Evolutionary conservation across 1,140 invertebrate species (phyloP).

Genomic region (Drosophila leontia): DNA sequence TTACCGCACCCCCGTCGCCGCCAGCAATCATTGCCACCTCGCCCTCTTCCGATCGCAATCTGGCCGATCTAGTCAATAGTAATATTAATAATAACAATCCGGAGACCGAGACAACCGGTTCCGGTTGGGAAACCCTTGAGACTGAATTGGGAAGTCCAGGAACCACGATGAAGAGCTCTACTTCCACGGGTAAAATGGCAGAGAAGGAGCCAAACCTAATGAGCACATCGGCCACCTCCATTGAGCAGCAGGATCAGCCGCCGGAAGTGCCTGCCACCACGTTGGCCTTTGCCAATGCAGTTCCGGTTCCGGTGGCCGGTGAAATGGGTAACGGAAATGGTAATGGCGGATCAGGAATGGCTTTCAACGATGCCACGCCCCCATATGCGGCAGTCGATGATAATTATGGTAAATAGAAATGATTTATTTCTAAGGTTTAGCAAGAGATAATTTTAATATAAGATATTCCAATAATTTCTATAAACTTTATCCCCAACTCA

Average conservation of each 20-base stretch:
- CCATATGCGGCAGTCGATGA: slow-evolving; percentile 80
- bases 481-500: background rate
- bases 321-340: slow-evolving; percentile 53
- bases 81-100: slow-evolving; percentile 24
- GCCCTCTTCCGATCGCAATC: slow-evolving; percentile 33
- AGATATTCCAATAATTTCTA: background rate
- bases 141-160: slow-evolving; percentile 64
- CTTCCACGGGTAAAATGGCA: slow-evolving; percentile 23
- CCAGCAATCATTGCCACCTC: slow-evolving; percentile 16
- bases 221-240: slow-evolving; percentile 71
- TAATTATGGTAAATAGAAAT: slow-evolving; percentile 79
- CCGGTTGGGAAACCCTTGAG: slow-evolving; percentile 73
- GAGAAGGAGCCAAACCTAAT: slow-evolving; percentile 17
- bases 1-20: slow-evolving; percentile 30
- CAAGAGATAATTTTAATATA: background rate
- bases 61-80: slow-evolving; percentile 60
- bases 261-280: slow-evolving; percentile 76
- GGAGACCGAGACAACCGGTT: slow-evolving; percentile 50
- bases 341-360: slow-evolving; percentile 20
- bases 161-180: slow-evolving; percentile 17
- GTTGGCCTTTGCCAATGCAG: slow-evolving; percentile 75
- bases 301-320: slow-evolving; percentile 61
- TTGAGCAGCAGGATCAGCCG: slow-evolving; percentile 82
- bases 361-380: slow-evolving; percentile 68
- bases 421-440: background rate